These are phyloP conservation scores for Nemopilema nomurai DNA, from an alignment of 30 jellyfish, hydroid and myxozoan species.

Conservation along the genomic window DNA sequence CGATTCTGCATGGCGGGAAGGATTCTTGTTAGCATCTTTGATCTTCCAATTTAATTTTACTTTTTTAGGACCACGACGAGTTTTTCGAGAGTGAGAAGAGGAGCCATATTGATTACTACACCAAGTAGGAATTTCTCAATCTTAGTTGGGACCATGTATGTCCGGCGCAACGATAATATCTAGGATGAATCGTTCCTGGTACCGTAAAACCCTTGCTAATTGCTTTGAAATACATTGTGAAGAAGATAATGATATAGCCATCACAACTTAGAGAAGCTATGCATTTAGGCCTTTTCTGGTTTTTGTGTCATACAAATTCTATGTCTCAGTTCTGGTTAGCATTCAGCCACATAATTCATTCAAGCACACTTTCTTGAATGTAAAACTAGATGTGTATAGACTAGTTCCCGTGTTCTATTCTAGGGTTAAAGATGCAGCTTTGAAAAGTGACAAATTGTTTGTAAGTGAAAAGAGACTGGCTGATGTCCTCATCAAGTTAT, in stretches of 20 bases:
- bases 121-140: slow-evolving; percentile 73
- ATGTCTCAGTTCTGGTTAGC: too few species aligned
- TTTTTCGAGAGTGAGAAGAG: slow-evolving; percentile 91
- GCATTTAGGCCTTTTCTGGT: not conserved
- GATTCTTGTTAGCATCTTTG: not conserved
- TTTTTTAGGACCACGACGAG: slow-evolving; percentile 91
- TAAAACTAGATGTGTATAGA: too few species aligned
- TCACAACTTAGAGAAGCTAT: not conserved
- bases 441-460: slow-evolving; percentile 86
- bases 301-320: too few species aligned
- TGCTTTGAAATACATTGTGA: too few species aligned
- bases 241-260: too few species aligned
- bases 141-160: too few species aligned
- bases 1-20: not conserved
- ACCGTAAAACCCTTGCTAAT: too few species aligned
- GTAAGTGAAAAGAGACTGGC: slow-evolving; percentile 88
- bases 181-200: too few species aligned
- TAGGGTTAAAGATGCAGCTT: slow-evolving; percentile 93
- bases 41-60: not conserved
- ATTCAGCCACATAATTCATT: too few species aligned
- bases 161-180: too few species aligned
- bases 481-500: slow-evolving; percentile 77
- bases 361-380: too few species aligned
- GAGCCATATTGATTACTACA: slow-evolving; percentile 75
- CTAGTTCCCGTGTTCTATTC: not conserved